phyloP scores from a whole-genome alignment of 2,797 vertebrate genomes.

The Gobio occitaniae region DNA sequence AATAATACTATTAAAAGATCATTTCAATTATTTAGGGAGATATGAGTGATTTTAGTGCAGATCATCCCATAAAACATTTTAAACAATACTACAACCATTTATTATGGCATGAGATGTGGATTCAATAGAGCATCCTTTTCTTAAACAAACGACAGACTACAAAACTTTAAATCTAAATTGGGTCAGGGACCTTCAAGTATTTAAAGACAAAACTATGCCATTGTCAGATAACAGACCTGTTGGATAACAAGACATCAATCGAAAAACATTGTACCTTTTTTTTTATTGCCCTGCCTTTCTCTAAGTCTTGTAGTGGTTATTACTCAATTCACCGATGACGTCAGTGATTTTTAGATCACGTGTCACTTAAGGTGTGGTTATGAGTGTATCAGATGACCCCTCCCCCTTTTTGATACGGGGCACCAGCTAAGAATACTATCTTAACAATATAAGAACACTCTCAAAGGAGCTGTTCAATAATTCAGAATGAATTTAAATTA shows the following conservation, averaged over 20 bases:
- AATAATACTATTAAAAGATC: background rate
- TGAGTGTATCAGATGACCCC: no score
- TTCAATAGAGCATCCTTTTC: background rate
- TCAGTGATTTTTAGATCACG: no score
- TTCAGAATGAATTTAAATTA: no score
- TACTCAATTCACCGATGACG: no score
- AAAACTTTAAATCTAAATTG: background rate
- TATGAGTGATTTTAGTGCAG: background rate
- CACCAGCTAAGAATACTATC: no score
- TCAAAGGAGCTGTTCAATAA: no score
- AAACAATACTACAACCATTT: background rate
- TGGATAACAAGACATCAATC: background rate
- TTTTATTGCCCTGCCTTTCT: background rate
- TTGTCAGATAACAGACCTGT: background rate
- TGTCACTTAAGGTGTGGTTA: no score
- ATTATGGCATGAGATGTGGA: background rate
- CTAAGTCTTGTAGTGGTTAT: no score
- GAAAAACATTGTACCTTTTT: background rate
- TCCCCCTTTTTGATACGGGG: no score
- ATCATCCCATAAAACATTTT: background rate
- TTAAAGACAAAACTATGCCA: background rate
- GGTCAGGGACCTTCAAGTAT: background rate
- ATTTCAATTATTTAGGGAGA: background rate
- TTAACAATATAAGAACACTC: no score
- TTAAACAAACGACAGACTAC: background rate